Conservation (phyloP, 2,113 vertebrate species). For the Orcinus orca region DNA sequence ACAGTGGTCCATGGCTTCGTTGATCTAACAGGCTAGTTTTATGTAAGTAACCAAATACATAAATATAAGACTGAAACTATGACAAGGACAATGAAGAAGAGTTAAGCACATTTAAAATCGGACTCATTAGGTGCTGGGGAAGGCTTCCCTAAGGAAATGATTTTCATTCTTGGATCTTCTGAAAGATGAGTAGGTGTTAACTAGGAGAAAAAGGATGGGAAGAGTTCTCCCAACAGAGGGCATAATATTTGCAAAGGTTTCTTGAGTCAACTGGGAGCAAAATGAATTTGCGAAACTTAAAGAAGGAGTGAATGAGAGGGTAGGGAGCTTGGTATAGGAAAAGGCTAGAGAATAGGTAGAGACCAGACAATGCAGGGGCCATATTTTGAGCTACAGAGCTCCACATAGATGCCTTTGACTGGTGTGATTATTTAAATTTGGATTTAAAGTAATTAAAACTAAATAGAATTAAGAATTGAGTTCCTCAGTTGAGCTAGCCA, state of each 20-base stretch:
- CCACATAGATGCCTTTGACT: too few relatives aligned
- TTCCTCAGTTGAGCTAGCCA: background rate
- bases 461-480: background rate
- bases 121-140: background rate
- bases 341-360: background rate
- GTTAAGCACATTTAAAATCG: background rate
- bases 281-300: background rate
- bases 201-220: background rate
- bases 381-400: background rate
- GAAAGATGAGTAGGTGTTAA: background rate
- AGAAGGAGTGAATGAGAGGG: background rate
- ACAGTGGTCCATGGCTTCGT: background rate
- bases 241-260: background rate
- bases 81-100: background rate
- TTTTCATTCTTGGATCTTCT: background rate
- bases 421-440: background rate
- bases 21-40: background rate
- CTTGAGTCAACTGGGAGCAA: background rate
- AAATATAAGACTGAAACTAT: background rate
- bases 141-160: background rate
- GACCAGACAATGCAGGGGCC: too few relatives aligned
- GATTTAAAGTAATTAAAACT: background rate
- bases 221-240: rapidly evolving
- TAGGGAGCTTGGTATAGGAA: background rate
- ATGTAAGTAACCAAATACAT: background rate